These are phyloP conservation scores for Nebria salina DNA, from an alignment of 2,888 invertebrate species.

Conservation along the genomic window DNA sequence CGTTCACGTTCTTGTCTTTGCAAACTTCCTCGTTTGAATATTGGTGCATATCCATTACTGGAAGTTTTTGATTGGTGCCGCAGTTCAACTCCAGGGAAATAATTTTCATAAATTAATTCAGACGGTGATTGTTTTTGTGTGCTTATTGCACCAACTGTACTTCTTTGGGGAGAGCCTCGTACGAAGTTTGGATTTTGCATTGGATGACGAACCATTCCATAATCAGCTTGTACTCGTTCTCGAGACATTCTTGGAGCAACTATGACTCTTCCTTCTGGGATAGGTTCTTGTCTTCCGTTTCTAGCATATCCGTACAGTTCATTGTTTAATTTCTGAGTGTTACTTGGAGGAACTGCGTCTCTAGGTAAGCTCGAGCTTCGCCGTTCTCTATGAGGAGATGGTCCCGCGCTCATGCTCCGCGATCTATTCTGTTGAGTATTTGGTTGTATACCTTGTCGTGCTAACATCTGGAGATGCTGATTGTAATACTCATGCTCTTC, in stretches of 20 bases:
- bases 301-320: slow-evolving; percentile 32
- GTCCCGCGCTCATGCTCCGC: slow-evolving; percentile 62
- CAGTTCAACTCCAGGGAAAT: slow-evolving; percentile 48
- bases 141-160: slow-evolving; percentile 53
- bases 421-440: slow-evolving; percentile 56
- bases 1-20: slow-evolving; percentile 55
- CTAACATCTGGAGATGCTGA: slow-evolving; percentile 54
- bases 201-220: slow-evolving; percentile 31
- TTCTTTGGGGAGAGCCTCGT: slow-evolving; percentile 53
- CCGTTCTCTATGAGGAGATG: slow-evolving; percentile 57
- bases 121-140: slow-evolving; percentile 35
- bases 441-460: slow-evolving; percentile 21
- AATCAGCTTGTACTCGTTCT: slow-evolving; percentile 27
- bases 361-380: slow-evolving; percentile 62
- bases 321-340: slow-evolving; percentile 19
- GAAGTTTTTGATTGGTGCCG: slow-evolving; percentile 45
- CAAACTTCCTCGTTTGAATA: slow-evolving; percentile 67
- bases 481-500: slow-evolving; percentile 67
- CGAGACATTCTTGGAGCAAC: slow-evolving; percentile 37
- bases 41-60: slow-evolving; percentile 57
- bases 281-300: slow-evolving; percentile 46
- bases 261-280: slow-evolving; percentile 50
- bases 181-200: slow-evolving; percentile 52
- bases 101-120: slow-evolving; percentile 47
- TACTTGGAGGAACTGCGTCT: slow-evolving; percentile 47